Evolutionary conservation across 1,140 invertebrate species (phyloP).

Genomic region (Venustaconcha ellipsiformis): DNA sequence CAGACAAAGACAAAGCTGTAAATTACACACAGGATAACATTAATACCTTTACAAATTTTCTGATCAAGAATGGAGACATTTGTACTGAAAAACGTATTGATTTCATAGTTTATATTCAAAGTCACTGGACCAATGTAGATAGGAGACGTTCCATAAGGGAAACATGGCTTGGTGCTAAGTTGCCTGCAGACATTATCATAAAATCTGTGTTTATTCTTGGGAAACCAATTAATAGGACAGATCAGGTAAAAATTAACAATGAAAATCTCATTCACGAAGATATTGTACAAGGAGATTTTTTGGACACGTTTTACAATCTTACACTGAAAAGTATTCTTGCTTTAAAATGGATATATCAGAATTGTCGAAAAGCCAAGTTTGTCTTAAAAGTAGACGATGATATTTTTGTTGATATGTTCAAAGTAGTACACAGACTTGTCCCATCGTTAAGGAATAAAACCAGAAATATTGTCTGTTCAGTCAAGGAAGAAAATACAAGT

Average conservation of each 20-base stretch:
- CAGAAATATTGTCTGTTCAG: conserved; percentile 38
- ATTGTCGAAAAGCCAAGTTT: conserved; percentile 77
- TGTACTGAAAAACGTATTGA: background rate
- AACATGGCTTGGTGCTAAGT: conserved; percentile 46
- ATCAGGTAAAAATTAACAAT: conserved; percentile 36
- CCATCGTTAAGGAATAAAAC: conserved; percentile 23
- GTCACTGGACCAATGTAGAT: conserved; percentile 16
- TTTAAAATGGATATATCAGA: conserved; percentile 78
- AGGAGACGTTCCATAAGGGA: conserved; percentile 41
- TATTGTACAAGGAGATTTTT: conserved; percentile 61
- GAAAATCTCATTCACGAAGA: conserved; percentile 56
- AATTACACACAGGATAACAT: too few relatives aligned
- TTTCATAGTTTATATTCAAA: conserved; percentile 25
- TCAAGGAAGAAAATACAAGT: conserved; percentile 27
- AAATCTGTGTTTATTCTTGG: conserved; percentile 79
- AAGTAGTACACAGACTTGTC: conserved; percentile 45
- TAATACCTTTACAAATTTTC: too few relatives aligned
- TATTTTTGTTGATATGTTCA: conserved; percentile 77
- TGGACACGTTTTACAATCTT: conserved; percentile 52
- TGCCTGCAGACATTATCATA: conserved; percentile 26
- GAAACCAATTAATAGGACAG: conserved; percentile 64
- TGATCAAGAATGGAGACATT: too few relatives aligned
- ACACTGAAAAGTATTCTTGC: conserved; percentile 81
- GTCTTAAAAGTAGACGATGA: conserved; percentile 95
- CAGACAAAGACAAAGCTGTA: too few relatives aligned